Conservation (phyloP, 2,888 invertebrate species). For the Operophtera brumata region DNA sequence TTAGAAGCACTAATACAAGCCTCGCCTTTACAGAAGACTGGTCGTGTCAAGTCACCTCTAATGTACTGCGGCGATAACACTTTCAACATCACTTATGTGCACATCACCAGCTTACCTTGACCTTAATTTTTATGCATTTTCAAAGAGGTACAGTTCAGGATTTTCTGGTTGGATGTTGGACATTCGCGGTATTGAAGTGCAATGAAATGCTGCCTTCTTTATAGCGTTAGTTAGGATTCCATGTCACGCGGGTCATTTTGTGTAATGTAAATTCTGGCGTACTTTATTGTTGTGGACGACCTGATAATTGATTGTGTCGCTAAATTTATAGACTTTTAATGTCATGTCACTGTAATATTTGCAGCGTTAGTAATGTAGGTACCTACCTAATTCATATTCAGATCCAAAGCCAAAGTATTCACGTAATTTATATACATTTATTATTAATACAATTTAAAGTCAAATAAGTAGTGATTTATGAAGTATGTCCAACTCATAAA, state of each 20-base stretch:
- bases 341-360: constrained; percentile 38
- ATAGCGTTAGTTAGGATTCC: constrained; percentile 68
- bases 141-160: constrained; percentile 6
- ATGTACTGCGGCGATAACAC: constrained; percentile 76
- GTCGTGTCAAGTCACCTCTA: constrained; percentile 74
- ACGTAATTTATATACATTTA: too few relatives aligned
- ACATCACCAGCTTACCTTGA: constrained; percentile 45
- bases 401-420: too few relatives aligned
- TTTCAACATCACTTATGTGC: constrained; percentile 72
- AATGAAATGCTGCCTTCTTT: constrained; percentile 63
- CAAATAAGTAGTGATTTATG: too few relatives aligned
- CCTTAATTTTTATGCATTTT: constrained; percentile 21
- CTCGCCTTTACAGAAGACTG: constrained; percentile 76
- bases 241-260: constrained; percentile 57
- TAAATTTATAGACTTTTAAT: constrained; percentile 25
- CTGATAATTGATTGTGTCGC: constrained; percentile 61
- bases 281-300: constrained; percentile 65
- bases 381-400: not conserved
- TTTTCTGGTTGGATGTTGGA: constrained; percentile 28
- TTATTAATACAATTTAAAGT: too few relatives aligned
- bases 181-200: constrained; percentile 60
- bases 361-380: constrained; percentile 30
- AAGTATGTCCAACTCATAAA: too few relatives aligned
- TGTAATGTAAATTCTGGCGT: constrained; percentile 67
- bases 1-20: constrained; percentile 79